Percentiles rank a stretch among this genome's conserved stretches.
Evolutionary conservation across 1,140 invertebrate genomes (phyloP).

Genomic region (Drosophila tsacasi): DNA sequence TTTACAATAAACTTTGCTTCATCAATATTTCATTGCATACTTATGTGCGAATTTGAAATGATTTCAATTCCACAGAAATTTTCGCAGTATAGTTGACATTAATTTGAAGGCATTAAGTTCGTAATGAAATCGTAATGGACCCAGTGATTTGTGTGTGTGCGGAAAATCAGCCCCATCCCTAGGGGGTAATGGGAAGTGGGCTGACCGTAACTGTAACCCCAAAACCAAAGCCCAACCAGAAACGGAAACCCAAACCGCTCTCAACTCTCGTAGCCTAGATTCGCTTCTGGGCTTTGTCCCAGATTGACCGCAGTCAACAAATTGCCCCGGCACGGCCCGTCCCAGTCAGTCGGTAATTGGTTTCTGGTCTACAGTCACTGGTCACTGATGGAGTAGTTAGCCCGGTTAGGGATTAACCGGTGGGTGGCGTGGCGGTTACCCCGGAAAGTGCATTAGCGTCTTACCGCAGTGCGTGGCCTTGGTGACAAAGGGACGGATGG

Average conservation of each 20-base stretch:
- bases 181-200: conserved; percentile 1
- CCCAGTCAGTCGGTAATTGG: conserved; percentile 20
- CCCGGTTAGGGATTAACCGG: conserved; percentile 2
- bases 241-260: conserved; percentile 12
- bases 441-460: conserved; percentile 6
- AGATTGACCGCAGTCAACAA: conserved; percentile 62
- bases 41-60: background rate
- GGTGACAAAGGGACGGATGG: conserved; percentile 81
- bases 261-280: conserved; percentile 57
- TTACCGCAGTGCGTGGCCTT: conserved; percentile 84
- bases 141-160: no score
- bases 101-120: background rate
- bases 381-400: conserved; percentile 11
- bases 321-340: conserved; percentile 5
- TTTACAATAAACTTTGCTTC: background rate
- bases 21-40: background rate
- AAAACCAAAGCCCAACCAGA: background rate
- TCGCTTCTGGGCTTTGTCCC: conserved; percentile 39
- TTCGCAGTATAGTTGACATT: background rate
- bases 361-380: conserved; percentile 11
- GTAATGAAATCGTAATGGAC: background rate
- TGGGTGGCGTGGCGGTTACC: background rate
- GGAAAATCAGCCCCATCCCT: conserved; percentile 24
- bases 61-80: background rate
- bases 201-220: conserved; percentile 4